Evolutionary conservation across 2,797 vertebrate genomes (phyloP), one percentile per base, ranked within the genome.

Genomic region (Pangasius mekongensis): DNA sequence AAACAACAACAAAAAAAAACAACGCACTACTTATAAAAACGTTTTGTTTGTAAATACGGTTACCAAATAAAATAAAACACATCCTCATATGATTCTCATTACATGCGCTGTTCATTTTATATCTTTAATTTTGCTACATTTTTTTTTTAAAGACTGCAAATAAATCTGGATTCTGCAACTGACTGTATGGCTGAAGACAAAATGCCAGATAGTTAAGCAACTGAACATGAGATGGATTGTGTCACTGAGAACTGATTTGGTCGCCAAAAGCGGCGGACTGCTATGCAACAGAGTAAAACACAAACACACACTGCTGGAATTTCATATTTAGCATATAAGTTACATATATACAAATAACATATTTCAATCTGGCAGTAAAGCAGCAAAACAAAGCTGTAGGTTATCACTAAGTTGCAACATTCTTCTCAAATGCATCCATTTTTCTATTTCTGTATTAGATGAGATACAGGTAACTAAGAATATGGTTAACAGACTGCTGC

Each of bases 161-260:
- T n/a, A n/a, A 83, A 64, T 83, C 24, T n/a, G 39, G 80, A 62
- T 66, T 43, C 5, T 83, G 56, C 56, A 62, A 9, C 24, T 60
- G 33, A 39, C 78, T 24, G 0, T 78, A 81, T 33, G 30, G 30
- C 77, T 78, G n/a, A 69, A 54, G 83, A 84, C 83, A 69, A 18
- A 24, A 54, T 13, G n/a, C 39, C 62, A 66, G 43, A 52, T 5
- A 49, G 43, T 84, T 49, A 69, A 36, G 62, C 64, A 84, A 67
- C 64, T 84, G 62, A 52, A 49, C 27, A 84, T 36, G 47, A 84
- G 64, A 71, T 30, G 83, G 30, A 36, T 47, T 27, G 58, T 64
- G 83, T 84, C 5, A 22, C 30, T 54, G 83, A 36, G 83, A 71
- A 71, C 18, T 24, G 64, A 33, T 33, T 30, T 83, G 13, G 81